These are phyloP conservation scores for Sycophila sp. DNA, from an alignment of 1,140 invertebrate species.

Conservation along the genomic window DNA sequence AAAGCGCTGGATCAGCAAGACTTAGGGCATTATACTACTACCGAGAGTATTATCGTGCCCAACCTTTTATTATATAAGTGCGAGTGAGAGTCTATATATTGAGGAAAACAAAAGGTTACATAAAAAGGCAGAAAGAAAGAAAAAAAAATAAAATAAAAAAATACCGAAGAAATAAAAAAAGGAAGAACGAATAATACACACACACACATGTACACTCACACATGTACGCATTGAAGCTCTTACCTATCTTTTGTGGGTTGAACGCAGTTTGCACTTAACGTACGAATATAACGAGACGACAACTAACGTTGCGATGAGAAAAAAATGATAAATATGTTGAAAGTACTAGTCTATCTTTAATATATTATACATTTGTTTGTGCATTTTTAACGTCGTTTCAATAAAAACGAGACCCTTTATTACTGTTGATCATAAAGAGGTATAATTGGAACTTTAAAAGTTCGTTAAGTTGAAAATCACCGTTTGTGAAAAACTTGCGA, in stretches of 20 bases:
- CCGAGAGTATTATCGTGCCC: constrained; percentile 67
- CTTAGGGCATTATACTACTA: constrained; percentile 68
- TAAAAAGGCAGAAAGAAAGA: constrained; percentile 37
- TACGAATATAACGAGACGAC: constrained; percentile 47
- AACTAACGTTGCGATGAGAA: not conserved
- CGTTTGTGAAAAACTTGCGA: too few relatives aligned
- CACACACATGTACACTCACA: not conserved
- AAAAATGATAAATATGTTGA: constrained; percentile 59
- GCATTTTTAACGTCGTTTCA: constrained; percentile 35
- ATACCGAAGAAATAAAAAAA: constrained; percentile 2
- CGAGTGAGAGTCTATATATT: constrained; percentile 61
- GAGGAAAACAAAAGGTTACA: constrained; percentile 41
- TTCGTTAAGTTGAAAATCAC: not conserved
- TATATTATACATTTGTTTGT: constrained; percentile 56
- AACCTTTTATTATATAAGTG: constrained; percentile 67
- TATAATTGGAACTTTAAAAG: not conserved
- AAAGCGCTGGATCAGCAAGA: constrained; percentile 66
- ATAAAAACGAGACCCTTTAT: not conserved
- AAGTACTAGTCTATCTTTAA: constrained; percentile 66
- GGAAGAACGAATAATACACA: not conserved
- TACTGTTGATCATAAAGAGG: not conserved
- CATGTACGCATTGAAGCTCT: constrained; percentile 21
- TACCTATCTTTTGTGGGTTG: constrained; percentile 66
- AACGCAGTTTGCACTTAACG: constrained; percentile 60
- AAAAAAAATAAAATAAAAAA: constrained; percentile 38